phyloP scores from a whole-genome alignment of 2,888 invertebrate species.

The Cybosia mesomella region DNA sequence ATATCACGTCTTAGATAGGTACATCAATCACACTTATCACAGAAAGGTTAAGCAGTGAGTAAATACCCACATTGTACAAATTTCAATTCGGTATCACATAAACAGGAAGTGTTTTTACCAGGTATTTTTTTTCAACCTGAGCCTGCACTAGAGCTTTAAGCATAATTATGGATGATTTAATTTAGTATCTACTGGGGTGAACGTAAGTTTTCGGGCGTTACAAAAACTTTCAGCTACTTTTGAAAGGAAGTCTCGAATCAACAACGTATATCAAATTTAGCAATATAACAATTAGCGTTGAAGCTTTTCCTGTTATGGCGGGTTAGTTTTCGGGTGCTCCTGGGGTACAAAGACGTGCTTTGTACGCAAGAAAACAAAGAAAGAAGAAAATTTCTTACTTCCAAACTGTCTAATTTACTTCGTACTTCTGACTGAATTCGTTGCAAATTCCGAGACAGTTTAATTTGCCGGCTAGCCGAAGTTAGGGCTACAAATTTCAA shows the following conservation, averaged over 20 bases:
- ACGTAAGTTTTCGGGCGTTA: neutral
- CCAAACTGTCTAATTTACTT: neutral
- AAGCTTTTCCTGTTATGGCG: neutral
- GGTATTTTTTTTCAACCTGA: neutral
- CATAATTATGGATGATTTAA: too few relatives aligned
- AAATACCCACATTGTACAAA: too few relatives aligned
- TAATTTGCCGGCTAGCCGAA: neutral
- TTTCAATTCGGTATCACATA: too few relatives aligned
- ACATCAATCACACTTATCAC: too few relatives aligned
- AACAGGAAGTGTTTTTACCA: neutral
- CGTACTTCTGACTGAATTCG: neutral
- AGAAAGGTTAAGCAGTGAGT: too few relatives aligned
- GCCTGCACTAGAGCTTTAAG: too few relatives aligned
- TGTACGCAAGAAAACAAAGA: neutral
- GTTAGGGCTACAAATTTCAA: too few relatives aligned
- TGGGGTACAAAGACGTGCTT: neutral
- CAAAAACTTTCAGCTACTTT: neutral
- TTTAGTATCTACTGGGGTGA: neutral
- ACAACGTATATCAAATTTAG: neutral
- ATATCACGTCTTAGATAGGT: too few relatives aligned
- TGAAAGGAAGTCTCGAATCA: neutral
- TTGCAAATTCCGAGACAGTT: neutral
- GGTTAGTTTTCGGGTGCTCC: neutral
- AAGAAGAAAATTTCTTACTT: neutral
- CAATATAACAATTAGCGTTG: neutral